A percentile compares a stretch with the other conserved stretches of the same genome.
These are phyloP conservation scores for Pterocles orientalis DNA, from an alignment of 2,113 vertebrate species.

Conservation along the genomic window DNA sequence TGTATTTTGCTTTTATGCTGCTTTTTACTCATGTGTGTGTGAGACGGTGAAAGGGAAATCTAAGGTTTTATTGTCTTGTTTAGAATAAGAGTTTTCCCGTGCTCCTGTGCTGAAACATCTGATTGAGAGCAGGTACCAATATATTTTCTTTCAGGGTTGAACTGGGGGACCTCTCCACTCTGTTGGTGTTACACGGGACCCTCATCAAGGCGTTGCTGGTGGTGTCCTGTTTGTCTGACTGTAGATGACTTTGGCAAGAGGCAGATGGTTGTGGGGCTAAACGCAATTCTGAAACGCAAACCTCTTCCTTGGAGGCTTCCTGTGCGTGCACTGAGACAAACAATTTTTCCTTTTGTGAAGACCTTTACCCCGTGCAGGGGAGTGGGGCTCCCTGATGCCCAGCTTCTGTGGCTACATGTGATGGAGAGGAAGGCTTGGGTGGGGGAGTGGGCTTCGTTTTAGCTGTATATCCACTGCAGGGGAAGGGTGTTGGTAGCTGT, in stretches of 20 bases:
- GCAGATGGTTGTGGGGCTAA: background rate
- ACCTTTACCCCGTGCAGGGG: background rate
- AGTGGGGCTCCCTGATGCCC: accelerated
- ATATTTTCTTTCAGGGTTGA: background rate
- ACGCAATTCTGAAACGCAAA: background rate
- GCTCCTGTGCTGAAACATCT: background rate
- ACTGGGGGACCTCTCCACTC: accelerated
- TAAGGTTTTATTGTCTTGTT: background rate
- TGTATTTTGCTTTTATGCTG: background rate
- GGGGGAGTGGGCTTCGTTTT: background rate
- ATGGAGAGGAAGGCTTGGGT: background rate
- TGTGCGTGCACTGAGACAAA: accelerated
- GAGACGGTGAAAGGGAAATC: background rate
- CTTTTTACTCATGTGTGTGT: background rate
- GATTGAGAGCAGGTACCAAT: background rate
- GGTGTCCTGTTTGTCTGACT: background rate
- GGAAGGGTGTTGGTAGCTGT: background rate
- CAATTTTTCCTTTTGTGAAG: background rate
- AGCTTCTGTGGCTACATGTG: accelerated
- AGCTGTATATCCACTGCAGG: background rate
- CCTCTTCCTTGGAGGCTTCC: background rate
- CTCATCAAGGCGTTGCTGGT: background rate
- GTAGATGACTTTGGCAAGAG: background rate
- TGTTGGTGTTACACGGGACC: background rate
- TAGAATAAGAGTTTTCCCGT: background rate